Evolutionary conservation across 53 echinoderm and acorn worm genomes (phyloP).

Genomic region (Patiria pectinifera): DNA sequence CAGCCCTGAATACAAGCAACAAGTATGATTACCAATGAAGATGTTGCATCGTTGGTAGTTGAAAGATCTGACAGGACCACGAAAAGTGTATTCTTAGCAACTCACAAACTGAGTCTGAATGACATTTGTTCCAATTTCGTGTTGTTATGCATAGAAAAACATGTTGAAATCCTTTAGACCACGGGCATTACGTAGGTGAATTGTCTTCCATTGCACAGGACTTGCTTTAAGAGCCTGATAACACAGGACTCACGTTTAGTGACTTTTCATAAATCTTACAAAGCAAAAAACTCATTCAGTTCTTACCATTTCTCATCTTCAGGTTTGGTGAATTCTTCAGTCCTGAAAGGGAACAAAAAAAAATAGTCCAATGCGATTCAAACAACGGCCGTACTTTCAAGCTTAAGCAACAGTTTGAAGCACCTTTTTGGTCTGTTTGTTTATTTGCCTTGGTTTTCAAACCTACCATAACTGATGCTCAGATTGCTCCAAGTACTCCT

Average conservation of each 20-base stretch:
- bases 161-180: no score
- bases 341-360: slow-evolving; percentile 63
- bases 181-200: no score
- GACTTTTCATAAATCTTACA: not conserved
- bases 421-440: not conserved
- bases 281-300: not conserved
- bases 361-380: not conserved
- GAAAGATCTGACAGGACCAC: not conserved
- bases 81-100: no score
- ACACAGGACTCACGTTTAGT: no score
- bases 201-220: no score
- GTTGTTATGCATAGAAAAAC: no score
- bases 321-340: slow-evolving; percentile 83
- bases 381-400: not conserved
- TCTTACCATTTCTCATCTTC: slow-evolving; percentile 96
- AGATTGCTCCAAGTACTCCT: slow-evolving; percentile 89
- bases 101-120: no score
- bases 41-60: not conserved
- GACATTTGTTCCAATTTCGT: no score
- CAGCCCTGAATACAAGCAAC: slow-evolving; percentile 69
- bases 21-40: not conserved
- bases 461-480: slow-evolving; percentile 91
- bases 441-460: not conserved
- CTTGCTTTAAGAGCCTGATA: no score
- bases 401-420: not conserved